A percentile compares a stretch with the other conserved stretches of the same genome.
Conservation (phyloP, 1,140 invertebrate genomes). For the Nylanderia fulva region DNA sequence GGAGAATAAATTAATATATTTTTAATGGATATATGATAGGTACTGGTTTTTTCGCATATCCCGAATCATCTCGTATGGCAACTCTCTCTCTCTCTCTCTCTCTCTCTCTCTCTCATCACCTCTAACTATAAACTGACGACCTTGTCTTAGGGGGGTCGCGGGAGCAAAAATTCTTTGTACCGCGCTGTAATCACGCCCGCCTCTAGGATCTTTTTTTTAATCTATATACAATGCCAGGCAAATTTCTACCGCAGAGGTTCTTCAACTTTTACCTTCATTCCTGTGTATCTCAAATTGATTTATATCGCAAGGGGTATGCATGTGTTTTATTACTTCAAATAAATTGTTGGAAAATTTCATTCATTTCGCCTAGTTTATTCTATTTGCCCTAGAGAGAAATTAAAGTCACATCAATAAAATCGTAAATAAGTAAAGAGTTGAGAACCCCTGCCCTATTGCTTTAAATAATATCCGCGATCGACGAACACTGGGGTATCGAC, state of each 20-base stretch:
- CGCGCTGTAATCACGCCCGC: constrained; percentile 22
- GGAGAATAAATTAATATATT: constrained; percentile 87
- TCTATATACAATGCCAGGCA: constrained; percentile 79
- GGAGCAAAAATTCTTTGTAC: constrained; percentile 55
- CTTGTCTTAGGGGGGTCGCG: constrained; percentile 22
- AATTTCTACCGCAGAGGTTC: constrained; percentile 65
- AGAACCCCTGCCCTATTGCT: constrained; percentile 79
- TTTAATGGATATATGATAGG: constrained; percentile 86
- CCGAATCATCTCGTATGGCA: constrained; percentile 81
- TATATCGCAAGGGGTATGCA: neutral
- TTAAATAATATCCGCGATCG: constrained; percentile 81
- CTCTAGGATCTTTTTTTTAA: constrained; percentile 62
- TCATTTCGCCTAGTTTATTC: constrained; percentile 26
- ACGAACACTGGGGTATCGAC: constrained; percentile 81
- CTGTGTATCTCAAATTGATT: too few relatives aligned
- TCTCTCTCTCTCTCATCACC: too few relatives aligned
- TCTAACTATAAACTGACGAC: constrained; percentile 40
- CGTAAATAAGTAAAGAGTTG: constrained; percentile 2
- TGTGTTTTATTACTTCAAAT: neutral
- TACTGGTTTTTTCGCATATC: constrained; percentile 81
- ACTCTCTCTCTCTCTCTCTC: too few relatives aligned
- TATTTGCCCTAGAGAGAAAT: neutral
- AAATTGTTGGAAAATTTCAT: neutral
- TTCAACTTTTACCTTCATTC: constrained; percentile 7
- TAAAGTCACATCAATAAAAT: neutral